phyloP scores from a whole-genome alignment of 2,888 invertebrate genomes.

The Stenurella melanura region DNA sequence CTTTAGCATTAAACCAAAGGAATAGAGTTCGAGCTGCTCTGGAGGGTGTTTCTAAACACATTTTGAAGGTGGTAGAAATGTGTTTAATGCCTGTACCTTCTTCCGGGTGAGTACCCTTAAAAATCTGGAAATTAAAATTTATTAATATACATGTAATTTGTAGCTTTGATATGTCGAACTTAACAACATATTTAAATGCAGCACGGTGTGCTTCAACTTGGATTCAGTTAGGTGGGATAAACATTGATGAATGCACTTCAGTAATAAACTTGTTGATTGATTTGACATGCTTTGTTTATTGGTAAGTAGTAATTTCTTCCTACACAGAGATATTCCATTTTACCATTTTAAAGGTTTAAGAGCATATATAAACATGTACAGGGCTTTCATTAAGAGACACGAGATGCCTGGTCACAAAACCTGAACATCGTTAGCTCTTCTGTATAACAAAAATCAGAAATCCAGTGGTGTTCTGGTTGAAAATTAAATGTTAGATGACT shows the following conservation, averaged over 20 bases:
- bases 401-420: too few relatives aligned
- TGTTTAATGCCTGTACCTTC: constrained; percentile 69
- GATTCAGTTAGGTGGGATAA: constrained; percentile 77
- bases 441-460: too few relatives aligned
- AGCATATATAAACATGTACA: too few relatives aligned
- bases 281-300: constrained; percentile 71
- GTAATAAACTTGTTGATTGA: constrained; percentile 70
- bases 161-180: constrained; percentile 71
- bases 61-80: constrained; percentile 72
- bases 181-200: constrained; percentile 76
- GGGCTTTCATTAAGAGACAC: too few relatives aligned
- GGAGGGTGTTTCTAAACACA: constrained; percentile 72
- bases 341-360: not conserved
- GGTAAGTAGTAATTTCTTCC: constrained; percentile 63
- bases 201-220: constrained; percentile 78
- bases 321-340: not conserved
- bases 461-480: too few relatives aligned
- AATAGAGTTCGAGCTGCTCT: constrained; percentile 70
- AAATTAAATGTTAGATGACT: too few relatives aligned
- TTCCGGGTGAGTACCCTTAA: constrained; percentile 63
- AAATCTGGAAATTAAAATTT: not conserved
- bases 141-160: constrained; percentile 42
- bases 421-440: too few relatives aligned
- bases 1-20: constrained; percentile 71
- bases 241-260: constrained; percentile 69